These are phyloP conservation scores for Sminthurinus aureus DNA, from an alignment of 2,888 invertebrate genomes.

Conservation along the genomic window DNA sequence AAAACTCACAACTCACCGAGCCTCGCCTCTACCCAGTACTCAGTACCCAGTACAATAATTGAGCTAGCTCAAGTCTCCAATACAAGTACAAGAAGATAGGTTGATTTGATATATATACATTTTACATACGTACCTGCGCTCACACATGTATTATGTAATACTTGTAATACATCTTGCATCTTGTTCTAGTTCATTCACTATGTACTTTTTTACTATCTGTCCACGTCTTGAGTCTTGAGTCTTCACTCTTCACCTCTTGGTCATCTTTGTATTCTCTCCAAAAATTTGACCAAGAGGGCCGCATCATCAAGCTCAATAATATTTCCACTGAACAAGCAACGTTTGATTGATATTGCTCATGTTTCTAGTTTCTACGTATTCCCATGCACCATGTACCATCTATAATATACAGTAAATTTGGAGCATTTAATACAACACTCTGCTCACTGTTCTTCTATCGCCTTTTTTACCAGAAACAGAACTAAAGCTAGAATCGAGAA, in stretches of 20 bases:
- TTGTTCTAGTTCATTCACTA: slow-evolving; percentile 11
- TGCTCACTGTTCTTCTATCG: too few relatives aligned
- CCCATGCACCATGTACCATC: too few relatives aligned
- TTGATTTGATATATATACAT: too few relatives aligned
- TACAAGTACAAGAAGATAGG: too few relatives aligned
- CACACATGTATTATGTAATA: neutral
- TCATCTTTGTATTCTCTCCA: too few relatives aligned
- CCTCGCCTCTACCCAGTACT: slow-evolving; percentile 16
- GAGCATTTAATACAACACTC: too few relatives aligned
- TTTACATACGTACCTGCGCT: neutral
- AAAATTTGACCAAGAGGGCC: neutral
- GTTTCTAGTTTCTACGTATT: too few relatives aligned
- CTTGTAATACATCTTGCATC: neutral
- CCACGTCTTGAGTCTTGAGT: neutral
- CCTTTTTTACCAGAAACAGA: too few relatives aligned
- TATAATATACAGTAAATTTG: too few relatives aligned
- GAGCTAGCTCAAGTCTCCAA: slow-evolving; percentile 27
- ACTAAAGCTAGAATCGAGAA: neutral
- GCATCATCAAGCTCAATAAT: slow-evolving; percentile 25
- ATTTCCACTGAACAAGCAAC: slow-evolving; percentile 35
- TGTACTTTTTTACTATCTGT: slow-evolving; percentile 1
- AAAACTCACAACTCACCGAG: slow-evolving; percentile 3
- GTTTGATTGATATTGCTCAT: slow-evolving; percentile 38
- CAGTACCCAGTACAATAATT: slow-evolving; percentile 26
- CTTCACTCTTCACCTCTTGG: neutral